Base-by-base conservation (phyloP, 2,113 vertebrate genomes). In the Vimba vimba region DNA sequence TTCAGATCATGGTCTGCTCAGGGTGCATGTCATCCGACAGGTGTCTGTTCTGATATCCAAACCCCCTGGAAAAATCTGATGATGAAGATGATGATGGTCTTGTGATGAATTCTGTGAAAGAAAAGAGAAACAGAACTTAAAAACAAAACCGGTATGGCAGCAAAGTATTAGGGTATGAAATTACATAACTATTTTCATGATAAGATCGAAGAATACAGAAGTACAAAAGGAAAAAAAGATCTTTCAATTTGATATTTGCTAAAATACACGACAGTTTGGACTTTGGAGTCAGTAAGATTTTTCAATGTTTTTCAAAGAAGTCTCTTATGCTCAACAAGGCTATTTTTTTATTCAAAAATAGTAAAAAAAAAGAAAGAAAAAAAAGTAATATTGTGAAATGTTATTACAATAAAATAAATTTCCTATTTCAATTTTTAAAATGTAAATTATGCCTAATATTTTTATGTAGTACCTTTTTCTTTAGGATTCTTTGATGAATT, bases 1-100 rank as follows among this genome's bases (percentile, higher is more conserved):
- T 88, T 95, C 93, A 94, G 94, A 94, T 94, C 94, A 95, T 94
- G 93, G 92, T 94, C 91, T 86, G 78, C 75, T 88, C 82, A 23
- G 80, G 80, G 84, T 81, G 86, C 87, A 89, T 92, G 88, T 92
- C 92, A 86, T 93, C 91, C 80, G 85, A 87, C 77, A 86, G 83
- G 90, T 85, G 88, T 87, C 88, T 85, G 81, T 77, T 87, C 82
- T 76, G 83, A 87, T 90, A 86, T 93, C 88, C 88, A 91, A 88
- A 90, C 90, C 89, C 93, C 90, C 43, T n/a, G 57, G 33, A 86
- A 86, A 68, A 74, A 64, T 62, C 36, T 66, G 71, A 27, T 86
- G 85, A 85, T 76, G 85, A 47, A 59, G 55, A 45, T 45, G 84
- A 59, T 47, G 77, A 73, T 69, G 85, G 52, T 60, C 76, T 79